phyloP scores from a whole-genome alignment of 2,888 invertebrate genomes.

The Blera fallax region DNA sequence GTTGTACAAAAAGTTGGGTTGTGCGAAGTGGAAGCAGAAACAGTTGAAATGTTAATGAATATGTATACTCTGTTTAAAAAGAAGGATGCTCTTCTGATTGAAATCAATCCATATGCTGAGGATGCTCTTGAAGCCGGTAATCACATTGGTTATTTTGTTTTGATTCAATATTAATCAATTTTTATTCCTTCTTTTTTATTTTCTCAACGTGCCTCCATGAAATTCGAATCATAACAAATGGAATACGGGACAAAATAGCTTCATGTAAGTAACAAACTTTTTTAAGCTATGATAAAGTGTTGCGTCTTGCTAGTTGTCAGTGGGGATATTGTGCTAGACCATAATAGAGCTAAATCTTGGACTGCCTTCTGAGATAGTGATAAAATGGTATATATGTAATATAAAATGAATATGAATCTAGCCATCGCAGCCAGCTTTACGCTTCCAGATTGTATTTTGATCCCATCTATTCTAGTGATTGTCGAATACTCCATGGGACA shows the following conservation, averaged over 20 bases:
- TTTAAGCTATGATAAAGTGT: neutral
- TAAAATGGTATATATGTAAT: too few relatives aligned
- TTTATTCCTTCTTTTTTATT: neutral
- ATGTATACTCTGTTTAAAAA: constrained; percentile 93
- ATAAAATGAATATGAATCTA: too few relatives aligned
- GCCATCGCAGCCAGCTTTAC: too few relatives aligned
- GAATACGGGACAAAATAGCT: neutral
- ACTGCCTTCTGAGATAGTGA: too few relatives aligned
- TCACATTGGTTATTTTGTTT: constrained; percentile 59
- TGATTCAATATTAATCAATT: neutral
- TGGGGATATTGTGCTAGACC: too few relatives aligned
- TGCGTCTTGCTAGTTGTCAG: neutral
- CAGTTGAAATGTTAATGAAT: constrained; percentile 89
- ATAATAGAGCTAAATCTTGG: too few relatives aligned
- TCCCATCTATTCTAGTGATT: too few relatives aligned
- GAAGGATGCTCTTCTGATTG: constrained; percentile 94
- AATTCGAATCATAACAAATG: neutral
- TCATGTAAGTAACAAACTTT: neutral
- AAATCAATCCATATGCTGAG: constrained; percentile 97
- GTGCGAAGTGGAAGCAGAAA: constrained; percentile 85
- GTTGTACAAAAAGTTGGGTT: constrained; percentile 86
- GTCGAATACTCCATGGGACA: too few relatives aligned
- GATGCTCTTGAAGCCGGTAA: constrained; percentile 86
- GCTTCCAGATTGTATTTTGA: too few relatives aligned
- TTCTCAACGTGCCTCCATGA: neutral